Conservation (phyloP, 2,113 vertebrate species). For the Crotalus helleri region DNA sequence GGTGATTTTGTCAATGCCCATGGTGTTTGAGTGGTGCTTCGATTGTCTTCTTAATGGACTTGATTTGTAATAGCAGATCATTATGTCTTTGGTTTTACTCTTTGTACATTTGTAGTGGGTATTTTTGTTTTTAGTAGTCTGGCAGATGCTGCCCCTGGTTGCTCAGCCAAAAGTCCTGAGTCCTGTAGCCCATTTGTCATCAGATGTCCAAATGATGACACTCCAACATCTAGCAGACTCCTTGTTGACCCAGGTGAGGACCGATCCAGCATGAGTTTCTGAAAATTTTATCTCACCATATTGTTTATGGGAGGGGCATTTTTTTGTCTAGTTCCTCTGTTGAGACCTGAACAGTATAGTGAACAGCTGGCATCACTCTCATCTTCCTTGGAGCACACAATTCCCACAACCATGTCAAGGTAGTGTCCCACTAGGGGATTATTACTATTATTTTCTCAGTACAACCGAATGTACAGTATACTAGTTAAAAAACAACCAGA, state of each 20-base stretch:
- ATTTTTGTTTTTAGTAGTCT: background rate
- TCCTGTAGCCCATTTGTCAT: background rate
- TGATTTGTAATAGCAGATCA: background rate
- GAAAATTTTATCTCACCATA: background rate
- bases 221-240: background rate
- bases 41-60: background rate
- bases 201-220: background rate
- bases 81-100: background rate
- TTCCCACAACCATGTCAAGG: background rate
- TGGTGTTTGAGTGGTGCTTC: background rate
- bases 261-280: background rate
- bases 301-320: background rate
- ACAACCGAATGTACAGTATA: background rate
- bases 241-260: background rate
- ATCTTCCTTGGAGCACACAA: background rate
- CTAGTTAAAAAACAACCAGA: background rate
- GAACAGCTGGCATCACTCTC: background rate
- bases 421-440: background rate
- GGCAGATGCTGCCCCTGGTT: background rate
- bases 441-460: background rate
- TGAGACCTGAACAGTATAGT: background rate
- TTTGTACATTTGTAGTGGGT: background rate
- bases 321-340: background rate
- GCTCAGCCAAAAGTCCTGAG: background rate
- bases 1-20: background rate